Percentiles rank a stretch among this genome's conserved stretches.
Conservation (phyloP, 2,888 invertebrate genomes). For the Ophion ventricosus region DNA sequence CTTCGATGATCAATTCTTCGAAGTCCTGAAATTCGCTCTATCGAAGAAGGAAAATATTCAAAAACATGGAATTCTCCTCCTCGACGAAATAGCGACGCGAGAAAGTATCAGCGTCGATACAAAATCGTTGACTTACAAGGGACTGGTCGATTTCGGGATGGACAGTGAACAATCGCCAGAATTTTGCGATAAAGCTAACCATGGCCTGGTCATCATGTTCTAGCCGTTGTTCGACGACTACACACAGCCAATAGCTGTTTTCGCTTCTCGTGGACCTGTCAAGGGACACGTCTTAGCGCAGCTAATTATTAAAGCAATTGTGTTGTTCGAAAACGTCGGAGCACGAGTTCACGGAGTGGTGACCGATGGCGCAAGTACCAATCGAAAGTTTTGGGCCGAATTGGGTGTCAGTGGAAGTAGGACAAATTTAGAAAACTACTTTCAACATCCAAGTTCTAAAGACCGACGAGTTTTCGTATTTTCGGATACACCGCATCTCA, state of each 20-base stretch:
- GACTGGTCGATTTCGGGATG: constrained; percentile 45
- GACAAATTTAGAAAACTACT: constrained; percentile 50
- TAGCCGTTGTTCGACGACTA: constrained; percentile 45
- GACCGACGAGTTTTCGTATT: constrained; percentile 65
- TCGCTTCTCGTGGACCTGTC: constrained; percentile 42
- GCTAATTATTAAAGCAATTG: constrained; percentile 36
- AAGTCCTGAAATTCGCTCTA: constrained; percentile 45
- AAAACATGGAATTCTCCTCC: constrained; percentile 51
- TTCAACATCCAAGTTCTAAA: constrained; percentile 61
- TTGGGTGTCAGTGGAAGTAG: constrained; percentile 60
- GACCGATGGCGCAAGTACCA: constrained; percentile 68
- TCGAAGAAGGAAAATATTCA: constrained; percentile 44
- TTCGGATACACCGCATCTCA: constrained; percentile 68
- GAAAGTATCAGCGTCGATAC: constrained; percentile 30
- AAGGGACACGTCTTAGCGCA: neutral
- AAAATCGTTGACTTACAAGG: constrained; percentile 51
- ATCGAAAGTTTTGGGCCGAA: constrained; percentile 65
- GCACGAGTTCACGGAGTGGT: constrained; percentile 68
- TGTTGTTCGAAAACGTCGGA: constrained; percentile 63
- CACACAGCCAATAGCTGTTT: constrained; percentile 57
- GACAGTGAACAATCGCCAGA: neutral
- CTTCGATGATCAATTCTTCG: constrained; percentile 65
- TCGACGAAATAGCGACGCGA: no score
- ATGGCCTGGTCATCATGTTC: constrained; percentile 36
- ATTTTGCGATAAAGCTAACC: constrained; percentile 32